These are phyloP conservation scores for Ricordea florida DNA, from an alignment of 92 coral and sea anemone species.

Conservation along the genomic window DNA sequence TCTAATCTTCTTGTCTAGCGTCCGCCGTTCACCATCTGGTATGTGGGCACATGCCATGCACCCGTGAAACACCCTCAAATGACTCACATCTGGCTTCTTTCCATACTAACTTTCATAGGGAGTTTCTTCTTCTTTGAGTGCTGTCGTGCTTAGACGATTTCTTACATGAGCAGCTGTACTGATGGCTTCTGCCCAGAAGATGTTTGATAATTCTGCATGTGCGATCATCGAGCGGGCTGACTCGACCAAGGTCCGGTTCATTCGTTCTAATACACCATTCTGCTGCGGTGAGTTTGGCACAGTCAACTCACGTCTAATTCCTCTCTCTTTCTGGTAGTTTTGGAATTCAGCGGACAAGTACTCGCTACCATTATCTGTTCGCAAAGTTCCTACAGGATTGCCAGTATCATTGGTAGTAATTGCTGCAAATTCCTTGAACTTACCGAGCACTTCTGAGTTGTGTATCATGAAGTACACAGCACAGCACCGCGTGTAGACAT, in stretches of 20 bases:
- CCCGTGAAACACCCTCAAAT: no score
- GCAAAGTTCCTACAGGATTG: constrained; percentile 1
- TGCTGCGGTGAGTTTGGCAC: constrained; percentile 48
- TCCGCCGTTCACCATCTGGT: no score
- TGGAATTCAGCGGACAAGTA: background rate
- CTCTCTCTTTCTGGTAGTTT: constrained; percentile 13
- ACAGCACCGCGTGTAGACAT: constrained; percentile 33
- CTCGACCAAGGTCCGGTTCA: constrained; percentile 50
- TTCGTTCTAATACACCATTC: constrained; percentile 44
- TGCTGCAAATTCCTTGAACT: constrained; percentile 49
- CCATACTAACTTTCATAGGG: no score
- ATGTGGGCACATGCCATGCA: no score
- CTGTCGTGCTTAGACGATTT: no score
- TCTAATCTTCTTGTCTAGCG: no score
- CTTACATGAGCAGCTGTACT: no score
- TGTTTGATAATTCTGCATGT: no score
- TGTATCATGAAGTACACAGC: constrained; percentile 35
- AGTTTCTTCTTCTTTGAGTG: no score
- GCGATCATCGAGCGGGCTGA: constrained; percentile 52
- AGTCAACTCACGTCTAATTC: constrained; percentile 46
- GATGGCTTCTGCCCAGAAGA: no score
- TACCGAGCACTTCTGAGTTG: constrained; percentile 28
- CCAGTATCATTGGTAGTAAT: constrained; percentile 4
- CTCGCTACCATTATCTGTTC: constrained; percentile 1
- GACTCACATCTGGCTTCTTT: no score